These are phyloP conservation scores for Melanophora roralis DNA, from an alignment of 2,888 invertebrate genomes.

Conservation along the genomic window DNA sequence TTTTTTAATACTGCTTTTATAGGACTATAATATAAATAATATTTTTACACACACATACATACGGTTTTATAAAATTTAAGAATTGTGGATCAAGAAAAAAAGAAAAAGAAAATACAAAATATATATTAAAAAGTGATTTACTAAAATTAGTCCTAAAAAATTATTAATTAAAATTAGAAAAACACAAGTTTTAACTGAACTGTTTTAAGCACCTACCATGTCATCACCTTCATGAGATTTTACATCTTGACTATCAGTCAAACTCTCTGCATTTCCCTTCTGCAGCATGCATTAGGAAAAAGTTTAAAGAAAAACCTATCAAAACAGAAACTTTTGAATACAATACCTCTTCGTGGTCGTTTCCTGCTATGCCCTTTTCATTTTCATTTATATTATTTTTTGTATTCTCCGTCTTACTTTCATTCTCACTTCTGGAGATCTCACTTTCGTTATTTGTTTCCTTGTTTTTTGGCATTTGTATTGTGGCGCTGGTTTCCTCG, in stretches of 20 bases:
- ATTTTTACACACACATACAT: neutral
- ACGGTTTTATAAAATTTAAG: neutral
- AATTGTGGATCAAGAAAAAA: slow-evolving; percentile 5
- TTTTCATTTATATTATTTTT: neutral
- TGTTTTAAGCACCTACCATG: slow-evolving; percentile 29
- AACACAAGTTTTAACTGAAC: neutral
- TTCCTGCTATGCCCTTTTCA: neutral
- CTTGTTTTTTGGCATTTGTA: slow-evolving; percentile 9
- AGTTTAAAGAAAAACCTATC: neutral
- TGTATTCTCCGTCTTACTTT: neutral
- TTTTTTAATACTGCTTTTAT: slow-evolving; percentile 66
- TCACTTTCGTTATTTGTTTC: neutral
- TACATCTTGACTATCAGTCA: neutral
- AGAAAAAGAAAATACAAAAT: slow-evolving; percentile 27
- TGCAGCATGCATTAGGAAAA: slow-evolving; percentile 50
- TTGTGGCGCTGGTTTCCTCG: neutral
- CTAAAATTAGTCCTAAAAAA: neutral
- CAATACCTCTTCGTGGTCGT: neutral
- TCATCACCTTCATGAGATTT: neutral
- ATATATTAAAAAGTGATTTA: neutral
- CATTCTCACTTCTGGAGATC: neutral
- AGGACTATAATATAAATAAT: slow-evolving; percentile 26
- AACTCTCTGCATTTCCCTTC: slow-evolving; percentile 18
- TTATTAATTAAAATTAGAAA: neutral
- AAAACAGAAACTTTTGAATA: neutral